These are phyloP conservation scores for Cotesia vestalis DNA, from an alignment of 1,140 invertebrate species.

Conservation along the genomic window DNA sequence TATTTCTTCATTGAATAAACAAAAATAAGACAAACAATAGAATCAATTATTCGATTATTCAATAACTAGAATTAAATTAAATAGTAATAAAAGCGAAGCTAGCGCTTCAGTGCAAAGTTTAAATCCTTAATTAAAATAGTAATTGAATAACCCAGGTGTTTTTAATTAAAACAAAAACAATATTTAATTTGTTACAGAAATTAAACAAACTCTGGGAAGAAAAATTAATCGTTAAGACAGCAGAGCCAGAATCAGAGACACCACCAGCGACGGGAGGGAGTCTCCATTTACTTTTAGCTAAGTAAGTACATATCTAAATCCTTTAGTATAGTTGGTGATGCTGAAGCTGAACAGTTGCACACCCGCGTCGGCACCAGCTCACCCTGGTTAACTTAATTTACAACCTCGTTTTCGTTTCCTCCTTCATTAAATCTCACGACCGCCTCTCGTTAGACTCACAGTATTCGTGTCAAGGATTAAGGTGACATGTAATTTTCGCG, in stretches of 20 bases:
- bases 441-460: slow-evolving; percentile 33
- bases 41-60: too few relatives aligned
- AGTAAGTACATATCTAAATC: slow-evolving; percentile 9
- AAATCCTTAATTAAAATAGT: too few relatives aligned
- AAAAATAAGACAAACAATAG: not conserved
- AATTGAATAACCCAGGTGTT: too few relatives aligned
- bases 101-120: too few relatives aligned
- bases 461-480: slow-evolving; percentile 41
- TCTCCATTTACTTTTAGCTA: not conserved
- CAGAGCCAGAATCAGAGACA: not conserved
- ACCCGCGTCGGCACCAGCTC: slow-evolving; percentile 17
- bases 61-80: too few relatives aligned
- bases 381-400: slow-evolving; percentile 38
- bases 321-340: not conserved
- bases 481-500: slow-evolving; percentile 37
- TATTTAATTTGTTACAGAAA: too few relatives aligned
- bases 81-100: too few relatives aligned
- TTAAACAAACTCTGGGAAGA: too few relatives aligned
- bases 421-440: slow-evolving; percentile 38
- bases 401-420: slow-evolving; percentile 38
- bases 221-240: too few relatives aligned
- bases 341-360: slow-evolving; percentile 3
- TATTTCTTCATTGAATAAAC: not conserved
- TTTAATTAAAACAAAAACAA: too few relatives aligned
- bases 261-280: not conserved